phyloP scores from a whole-genome alignment of 2,888 invertebrate genomes.

The Tenodera sinensis region DNA sequence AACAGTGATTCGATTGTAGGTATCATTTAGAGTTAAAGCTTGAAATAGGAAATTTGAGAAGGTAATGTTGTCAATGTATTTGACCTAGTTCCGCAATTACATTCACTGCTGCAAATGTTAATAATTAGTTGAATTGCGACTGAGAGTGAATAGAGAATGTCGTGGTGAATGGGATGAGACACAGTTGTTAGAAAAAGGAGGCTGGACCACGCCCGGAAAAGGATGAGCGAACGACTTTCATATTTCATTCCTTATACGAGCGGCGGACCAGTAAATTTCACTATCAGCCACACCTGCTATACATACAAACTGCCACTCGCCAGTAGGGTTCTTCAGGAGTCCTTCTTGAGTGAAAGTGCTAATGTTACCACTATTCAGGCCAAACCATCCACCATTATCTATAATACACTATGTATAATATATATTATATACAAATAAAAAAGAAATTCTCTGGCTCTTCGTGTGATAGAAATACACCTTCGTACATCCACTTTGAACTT shows the following conservation, averaged over 20 bases:
- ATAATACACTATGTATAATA: too few relatives aligned
- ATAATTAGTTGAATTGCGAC: neutral
- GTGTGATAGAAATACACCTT: too few relatives aligned
- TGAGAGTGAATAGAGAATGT: neutral
- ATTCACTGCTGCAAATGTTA: neutral
- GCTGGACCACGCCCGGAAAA: neutral
- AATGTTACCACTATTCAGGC: too few relatives aligned
- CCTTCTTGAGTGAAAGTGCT: neutral
- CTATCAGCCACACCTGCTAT: neutral
- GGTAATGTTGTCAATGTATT: neutral
- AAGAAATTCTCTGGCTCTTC: too few relatives aligned
- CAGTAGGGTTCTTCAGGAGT: neutral
- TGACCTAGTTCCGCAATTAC: neutral
- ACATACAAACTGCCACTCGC: neutral
- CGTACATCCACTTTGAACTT: too few relatives aligned
- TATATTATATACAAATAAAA: too few relatives aligned
- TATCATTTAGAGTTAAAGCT: too few relatives aligned
- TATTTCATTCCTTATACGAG: neutral
- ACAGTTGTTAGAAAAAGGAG: neutral
- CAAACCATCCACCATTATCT: too few relatives aligned
- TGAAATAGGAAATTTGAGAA: too few relatives aligned
- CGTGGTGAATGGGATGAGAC: neutral
- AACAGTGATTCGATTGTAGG: too few relatives aligned
- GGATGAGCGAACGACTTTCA: neutral
- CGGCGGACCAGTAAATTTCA: neutral